Percentiles rank a stretch among this genome's conserved stretches.
These are phyloP conservation scores for Galerucella nymphaeae DNA, from an alignment of 2,888 invertebrate species.

Conservation along the genomic window DNA sequence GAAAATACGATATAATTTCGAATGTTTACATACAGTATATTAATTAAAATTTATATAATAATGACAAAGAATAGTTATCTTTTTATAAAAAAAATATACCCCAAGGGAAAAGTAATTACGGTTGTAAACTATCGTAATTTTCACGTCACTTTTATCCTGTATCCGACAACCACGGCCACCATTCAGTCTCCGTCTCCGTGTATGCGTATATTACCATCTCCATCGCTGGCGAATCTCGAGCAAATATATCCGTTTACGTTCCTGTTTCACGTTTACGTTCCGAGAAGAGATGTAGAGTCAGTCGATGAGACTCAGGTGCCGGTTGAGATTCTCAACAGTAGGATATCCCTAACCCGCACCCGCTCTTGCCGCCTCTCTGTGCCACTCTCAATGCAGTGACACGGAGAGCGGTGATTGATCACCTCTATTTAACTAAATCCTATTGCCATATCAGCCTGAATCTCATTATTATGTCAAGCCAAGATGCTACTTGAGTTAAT, in stretches of 20 bases:
- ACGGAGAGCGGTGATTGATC: slow-evolving; percentile 64
- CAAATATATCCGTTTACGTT: slow-evolving; percentile 34
- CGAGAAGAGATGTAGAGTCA: slow-evolving; percentile 17
- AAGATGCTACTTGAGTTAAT: slow-evolving; percentile 66
- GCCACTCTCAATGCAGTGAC: slow-evolving; percentile 60
- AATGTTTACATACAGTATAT: too few species aligned
- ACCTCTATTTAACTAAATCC: slow-evolving; percentile 59
- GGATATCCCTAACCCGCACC: slow-evolving; percentile 52
- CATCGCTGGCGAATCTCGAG: slow-evolving; percentile 32
- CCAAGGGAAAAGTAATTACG: background rate
- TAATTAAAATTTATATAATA: too few species aligned
- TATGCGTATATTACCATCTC: slow-evolving; percentile 38
- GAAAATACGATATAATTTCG: too few species aligned
- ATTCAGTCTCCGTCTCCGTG: slow-evolving; percentile 19
- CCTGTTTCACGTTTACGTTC: slow-evolving; percentile 9
- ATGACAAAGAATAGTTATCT: background rate
- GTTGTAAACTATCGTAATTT: slow-evolving; percentile 3
- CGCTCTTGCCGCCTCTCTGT: slow-evolving; percentile 41
- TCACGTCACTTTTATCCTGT: background rate
- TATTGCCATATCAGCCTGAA: slow-evolving; percentile 65
- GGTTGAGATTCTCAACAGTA: slow-evolving; percentile 53
- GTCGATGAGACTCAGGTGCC: slow-evolving; percentile 59
- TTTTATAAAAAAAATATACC: background rate
- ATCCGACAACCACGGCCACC: background rate
- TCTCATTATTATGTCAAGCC: slow-evolving; percentile 67